Evolutionary conservation across 2,797 vertebrate genomes (phyloP), one percentile per base, ranked within the genome.

Genomic region (Ctenopoma kingsleyae): DNA sequence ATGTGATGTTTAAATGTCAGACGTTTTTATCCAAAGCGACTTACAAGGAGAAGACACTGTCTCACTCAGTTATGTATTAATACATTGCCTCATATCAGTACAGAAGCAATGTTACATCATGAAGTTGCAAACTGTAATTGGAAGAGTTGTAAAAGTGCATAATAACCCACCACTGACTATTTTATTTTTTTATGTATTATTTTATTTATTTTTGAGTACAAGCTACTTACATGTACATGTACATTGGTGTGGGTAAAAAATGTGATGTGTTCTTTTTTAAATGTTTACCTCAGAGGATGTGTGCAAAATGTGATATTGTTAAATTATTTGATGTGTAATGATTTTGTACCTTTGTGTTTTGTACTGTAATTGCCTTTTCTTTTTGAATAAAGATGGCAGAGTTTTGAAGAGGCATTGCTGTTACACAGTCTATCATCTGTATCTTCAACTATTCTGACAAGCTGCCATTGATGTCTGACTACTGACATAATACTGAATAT

Each of bases 391-490:
- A 36, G 13, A n/a, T 2, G 6, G 16, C 20, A 4, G 15, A 19
- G 12, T 54, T 23, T 15, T 32, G 6, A 4, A 15, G 3, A 17
- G 15, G 23, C 17, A 9, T 44, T 27, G 59, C 36, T 5, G 49
- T 47, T 20, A 20, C 16, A 16, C 17, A 30, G 11, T 48, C 6
- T 13, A 22, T 20, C 3, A 2, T 25, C 17, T 20, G 23, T 9
- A 46, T 57, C 17, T 8, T 56, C n/a, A 17, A 35, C 25, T 41
- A 35, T 30, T 64, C 35, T 48, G 36, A 13, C 38, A 43, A 40
- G 20, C 44, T 56, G 46, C 43, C 38, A 46, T 51, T 50, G 30
- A n/a, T 27, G 2, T 41, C 8, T 59, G 48, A 58, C 38, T 59
- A 27, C 49, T 6, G 9, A 23, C 25, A 4, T 12, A 36, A 13